Conservation (phyloP, 2,888 invertebrate genomes). For the Cataglyphis altisquamis region DNA sequence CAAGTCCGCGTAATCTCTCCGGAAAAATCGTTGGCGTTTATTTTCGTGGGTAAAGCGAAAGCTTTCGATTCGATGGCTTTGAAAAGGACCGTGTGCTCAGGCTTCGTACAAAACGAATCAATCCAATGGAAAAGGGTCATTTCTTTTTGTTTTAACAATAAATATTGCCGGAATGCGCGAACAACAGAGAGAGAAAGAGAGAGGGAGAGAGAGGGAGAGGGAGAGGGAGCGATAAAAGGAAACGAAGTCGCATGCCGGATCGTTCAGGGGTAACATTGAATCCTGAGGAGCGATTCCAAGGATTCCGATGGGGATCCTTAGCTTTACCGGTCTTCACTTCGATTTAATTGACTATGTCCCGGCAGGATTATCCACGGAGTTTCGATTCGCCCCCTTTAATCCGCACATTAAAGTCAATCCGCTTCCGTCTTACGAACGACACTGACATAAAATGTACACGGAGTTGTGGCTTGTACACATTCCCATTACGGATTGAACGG, state of each 20-base stretch:
- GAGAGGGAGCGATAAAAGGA: not conserved
- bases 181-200: not conserved
- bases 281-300: conserved; percentile 57
- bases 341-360: conserved; percentile 70
- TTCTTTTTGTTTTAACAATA: conserved; percentile 41
- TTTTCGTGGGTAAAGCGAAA: conserved; percentile 37
- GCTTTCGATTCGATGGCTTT: conserved; percentile 39
- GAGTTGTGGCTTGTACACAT: conserved; percentile 41
- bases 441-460: conserved; percentile 39
- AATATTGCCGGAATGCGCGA: conserved; percentile 20
- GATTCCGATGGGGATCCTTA: conserved; percentile 62
- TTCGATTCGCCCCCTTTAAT: conserved; percentile 66
- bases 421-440: conserved; percentile 50
- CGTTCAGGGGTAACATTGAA: conserved; percentile 25
- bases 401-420: conserved; percentile 70
- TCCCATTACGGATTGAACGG: conserved; percentile 46
- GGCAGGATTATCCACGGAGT: conserved; percentile 67
- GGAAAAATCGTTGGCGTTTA: conserved; percentile 41
- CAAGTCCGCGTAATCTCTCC: conserved; percentile 47
- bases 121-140: conserved; percentile 28
- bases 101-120: conserved; percentile 27
- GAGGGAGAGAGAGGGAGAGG: not conserved
- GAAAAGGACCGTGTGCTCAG: conserved; percentile 20
- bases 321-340: conserved; percentile 44
- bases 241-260: conserved; percentile 39